Conservation (phyloP, 2,888 invertebrate species). For the Zeuzera pyrina region DNA sequence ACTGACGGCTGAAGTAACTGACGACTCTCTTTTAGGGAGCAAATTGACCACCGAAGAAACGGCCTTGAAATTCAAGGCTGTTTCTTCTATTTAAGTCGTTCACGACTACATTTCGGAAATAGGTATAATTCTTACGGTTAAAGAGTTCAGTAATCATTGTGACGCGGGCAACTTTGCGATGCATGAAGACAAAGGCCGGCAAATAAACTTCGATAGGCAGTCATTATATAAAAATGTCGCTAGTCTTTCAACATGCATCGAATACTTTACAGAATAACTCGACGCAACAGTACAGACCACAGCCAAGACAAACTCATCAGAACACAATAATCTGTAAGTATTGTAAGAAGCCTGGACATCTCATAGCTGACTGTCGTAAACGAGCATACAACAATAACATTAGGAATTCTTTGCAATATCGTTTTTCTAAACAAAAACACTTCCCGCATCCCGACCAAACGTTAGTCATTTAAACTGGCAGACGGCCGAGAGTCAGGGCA, state of each 20-base stretch:
- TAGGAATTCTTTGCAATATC: too few species aligned
- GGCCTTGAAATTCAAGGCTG: constrained; percentile 19
- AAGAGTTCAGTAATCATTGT: constrained; percentile 10
- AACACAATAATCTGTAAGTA: too few species aligned
- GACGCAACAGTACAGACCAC: neutral
- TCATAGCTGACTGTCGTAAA: too few species aligned
- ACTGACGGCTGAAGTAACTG: constrained; percentile 12
- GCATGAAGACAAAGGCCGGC: constrained; percentile 19
- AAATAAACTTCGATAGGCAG: constrained; percentile 16
- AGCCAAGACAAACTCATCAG: neutral
- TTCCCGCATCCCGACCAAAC: too few species aligned
- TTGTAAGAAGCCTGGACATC: too few species aligned
- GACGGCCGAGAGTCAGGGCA: neutral
- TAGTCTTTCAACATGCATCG: neutral
- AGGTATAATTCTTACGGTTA: constrained; percentile 19
- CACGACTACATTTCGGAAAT: constrained; percentile 20
- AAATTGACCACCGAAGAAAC: constrained; percentile 17
- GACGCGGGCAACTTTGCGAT: constrained; percentile 20
- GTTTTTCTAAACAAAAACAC: too few species aligned
- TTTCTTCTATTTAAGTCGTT: too few species aligned
- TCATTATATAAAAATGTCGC: neutral
- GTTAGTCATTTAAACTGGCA: neutral
- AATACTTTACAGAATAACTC: neutral
- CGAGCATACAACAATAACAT: too few species aligned
- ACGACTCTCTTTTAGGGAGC: constrained; percentile 13